Evolutionary conservation across 2,113 vertebrate genomes (phyloP).

Genomic region (Gymnorhina tibicen): DNA sequence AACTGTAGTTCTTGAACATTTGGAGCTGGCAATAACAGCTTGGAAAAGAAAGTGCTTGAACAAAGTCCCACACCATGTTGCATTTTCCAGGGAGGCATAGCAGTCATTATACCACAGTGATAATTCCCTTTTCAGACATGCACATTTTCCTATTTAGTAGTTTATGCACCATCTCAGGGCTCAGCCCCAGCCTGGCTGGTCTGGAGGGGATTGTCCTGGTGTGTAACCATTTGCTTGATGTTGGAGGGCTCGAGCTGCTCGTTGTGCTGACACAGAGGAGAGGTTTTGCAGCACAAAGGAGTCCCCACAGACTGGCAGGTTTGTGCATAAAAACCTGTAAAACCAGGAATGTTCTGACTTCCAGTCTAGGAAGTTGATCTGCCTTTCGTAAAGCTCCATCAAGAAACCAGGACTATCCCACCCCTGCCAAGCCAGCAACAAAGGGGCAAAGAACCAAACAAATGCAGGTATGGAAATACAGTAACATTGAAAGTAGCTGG

Average conservation of each 20-base stretch:
- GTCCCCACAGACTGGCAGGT: not conserved
- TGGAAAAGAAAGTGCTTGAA: not conserved
- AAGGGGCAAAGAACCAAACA: not conserved
- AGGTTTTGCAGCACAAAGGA: not conserved
- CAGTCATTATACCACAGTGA: not conserved
- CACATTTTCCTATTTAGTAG: not conserved
- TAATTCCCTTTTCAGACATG: not conserved
- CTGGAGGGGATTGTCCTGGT: not conserved
- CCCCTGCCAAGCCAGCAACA: not conserved
- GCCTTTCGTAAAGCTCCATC: not conserved
- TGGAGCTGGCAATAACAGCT: not conserved
- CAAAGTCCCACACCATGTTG: not conserved
- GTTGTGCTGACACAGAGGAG: not conserved
- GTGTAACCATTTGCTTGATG: not conserved
- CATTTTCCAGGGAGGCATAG: not conserved
- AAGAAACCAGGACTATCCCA: not conserved
- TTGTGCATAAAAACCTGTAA: not conserved
- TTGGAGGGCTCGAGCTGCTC: not conserved
- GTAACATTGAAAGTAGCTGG: not conserved
- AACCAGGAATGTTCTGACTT: not conserved
- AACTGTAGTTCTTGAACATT: slow-evolving; percentile 25
- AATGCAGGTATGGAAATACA: not conserved
- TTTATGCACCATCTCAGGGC: not conserved
- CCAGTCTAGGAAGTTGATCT: not conserved
- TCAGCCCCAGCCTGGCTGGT: not conserved